Evolutionary conservation across 2,888 invertebrate genomes (phyloP).

Genomic region (Agrotis clavis): DNA sequence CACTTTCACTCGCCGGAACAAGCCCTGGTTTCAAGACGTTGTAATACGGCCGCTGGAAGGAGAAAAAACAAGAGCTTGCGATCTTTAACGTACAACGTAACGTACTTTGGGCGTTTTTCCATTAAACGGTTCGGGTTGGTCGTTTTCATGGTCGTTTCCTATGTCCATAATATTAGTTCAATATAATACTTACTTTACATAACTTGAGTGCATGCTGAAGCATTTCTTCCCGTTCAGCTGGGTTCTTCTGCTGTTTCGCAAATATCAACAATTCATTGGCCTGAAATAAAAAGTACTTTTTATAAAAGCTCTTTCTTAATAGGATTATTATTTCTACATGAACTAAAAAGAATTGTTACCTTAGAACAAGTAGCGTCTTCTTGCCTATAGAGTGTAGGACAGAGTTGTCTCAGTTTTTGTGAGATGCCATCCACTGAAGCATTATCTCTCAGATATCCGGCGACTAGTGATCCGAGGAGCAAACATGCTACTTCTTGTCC

Average conservation of each 20-base stretch:
- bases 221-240: conserved; percentile 94
- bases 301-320: no score
- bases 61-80: no score
- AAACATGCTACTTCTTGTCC: conserved; percentile 93
- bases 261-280: conserved; percentile 97
- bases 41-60: no score
- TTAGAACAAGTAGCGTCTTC: conserved; percentile 99
- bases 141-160: no score
- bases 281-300: conserved; percentile 80
- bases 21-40: no score
- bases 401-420: conserved; percentile 95
- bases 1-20: no score
- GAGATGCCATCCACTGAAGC: conserved; percentile 98
- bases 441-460: conserved; percentile 98
- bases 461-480: conserved; percentile 96
- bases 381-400: conserved; percentile 97
- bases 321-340: no score
- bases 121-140: no score
- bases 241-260: conserved; percentile 94
- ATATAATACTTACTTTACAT: conserved; percentile 92
- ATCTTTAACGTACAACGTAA: no score
- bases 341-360: conserved; percentile 85
- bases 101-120: no score
- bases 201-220: conserved; percentile 95
- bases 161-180: no score